Base-by-base conservation (phyloP, 2,113 vertebrate species). In the Toxotes chatareus region DNA sequence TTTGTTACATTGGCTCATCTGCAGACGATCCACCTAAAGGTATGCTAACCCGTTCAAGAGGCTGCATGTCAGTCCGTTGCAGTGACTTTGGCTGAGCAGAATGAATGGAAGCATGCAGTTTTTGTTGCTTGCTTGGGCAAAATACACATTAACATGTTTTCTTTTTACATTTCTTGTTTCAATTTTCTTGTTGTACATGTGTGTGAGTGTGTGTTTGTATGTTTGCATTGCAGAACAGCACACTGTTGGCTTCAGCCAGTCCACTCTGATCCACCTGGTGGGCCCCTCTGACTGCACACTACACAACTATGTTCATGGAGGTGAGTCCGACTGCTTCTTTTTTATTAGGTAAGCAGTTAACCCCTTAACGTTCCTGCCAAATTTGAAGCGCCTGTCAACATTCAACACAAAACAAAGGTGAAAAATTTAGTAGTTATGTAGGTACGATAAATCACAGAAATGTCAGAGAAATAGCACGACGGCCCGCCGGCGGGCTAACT, bases 231-330 rank as follows among this genome's bases (percentile, higher is more conserved):
- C 92, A 99, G 98, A 98, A 70, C 95, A 91, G 0, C 95, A 96
- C 91, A 98, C 97, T 0, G 96, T 99, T 23, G 96, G 95, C 85
- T 98, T 96, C 90, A 99, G 98, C 93, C 98, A 99, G 92, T 99
- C 97, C 79, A 99, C 95, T 91, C 89, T 99, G 93, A 99, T 99
- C 91, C 97, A 99, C 84, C 90, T 99, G 90, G 95, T 99, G 92
- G 97, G 97, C 3, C 98, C 97, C 0, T 97, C 97, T 0, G 98
- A 99, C 93, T 99, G 98, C 93, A 97, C 97, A 0, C 92, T 99
- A 46, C 96, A 96, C 2, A 95, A 96, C 83, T 98, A 97, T 0
- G 97, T 99, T 57, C 96, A 99, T 0, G 98, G 97, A 93, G 98
- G 98, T 99, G 89, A 95, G 96, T 85, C 46, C 14, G 23, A 19